Evolutionary conservation across 2,888 invertebrate species (phyloP).

Genomic region (Ramazzottius varieornatus): DNA sequence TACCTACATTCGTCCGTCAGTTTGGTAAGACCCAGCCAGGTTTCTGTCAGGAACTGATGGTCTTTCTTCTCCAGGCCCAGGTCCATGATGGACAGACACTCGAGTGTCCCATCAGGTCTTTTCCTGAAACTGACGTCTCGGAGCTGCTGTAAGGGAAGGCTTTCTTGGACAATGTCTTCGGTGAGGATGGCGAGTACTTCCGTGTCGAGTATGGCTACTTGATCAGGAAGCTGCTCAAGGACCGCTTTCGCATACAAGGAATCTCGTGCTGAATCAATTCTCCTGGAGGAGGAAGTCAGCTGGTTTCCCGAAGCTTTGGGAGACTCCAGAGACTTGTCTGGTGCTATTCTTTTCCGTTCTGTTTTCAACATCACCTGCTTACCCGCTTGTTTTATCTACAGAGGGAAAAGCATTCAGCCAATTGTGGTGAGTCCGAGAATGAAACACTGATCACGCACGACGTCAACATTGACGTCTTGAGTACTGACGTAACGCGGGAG

Average conservation of each 20-base stretch:
- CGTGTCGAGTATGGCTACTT: neutral
- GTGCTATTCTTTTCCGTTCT: too few relatives aligned
- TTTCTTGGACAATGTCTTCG: neutral
- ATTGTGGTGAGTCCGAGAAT: too few relatives aligned
- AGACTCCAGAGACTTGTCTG: too few relatives aligned
- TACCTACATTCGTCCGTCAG: neutral
- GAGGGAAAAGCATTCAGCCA: too few relatives aligned
- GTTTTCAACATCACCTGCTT: too few relatives aligned
- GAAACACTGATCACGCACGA: too few relatives aligned
- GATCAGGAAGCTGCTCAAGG: neutral
- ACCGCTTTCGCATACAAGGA: neutral
- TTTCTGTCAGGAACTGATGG: neutral
- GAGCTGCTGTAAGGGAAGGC: neutral
- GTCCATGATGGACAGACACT: neutral
- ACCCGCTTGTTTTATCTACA: too few relatives aligned
- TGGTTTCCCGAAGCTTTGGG: too few relatives aligned
- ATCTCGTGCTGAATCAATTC: too few relatives aligned
- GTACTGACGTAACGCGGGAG: too few relatives aligned
- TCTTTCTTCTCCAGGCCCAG: slow-evolving; percentile 1
- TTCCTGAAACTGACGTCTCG: neutral
- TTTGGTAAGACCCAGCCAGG: neutral
- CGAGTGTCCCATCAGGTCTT: neutral
- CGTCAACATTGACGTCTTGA: too few relatives aligned
- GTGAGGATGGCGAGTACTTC: neutral
- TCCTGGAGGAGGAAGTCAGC: too few relatives aligned